These are phyloP conservation scores for Hyaena hyaena DNA, from an alignment of 2,113 vertebrate species.

Conservation along the genomic window DNA sequence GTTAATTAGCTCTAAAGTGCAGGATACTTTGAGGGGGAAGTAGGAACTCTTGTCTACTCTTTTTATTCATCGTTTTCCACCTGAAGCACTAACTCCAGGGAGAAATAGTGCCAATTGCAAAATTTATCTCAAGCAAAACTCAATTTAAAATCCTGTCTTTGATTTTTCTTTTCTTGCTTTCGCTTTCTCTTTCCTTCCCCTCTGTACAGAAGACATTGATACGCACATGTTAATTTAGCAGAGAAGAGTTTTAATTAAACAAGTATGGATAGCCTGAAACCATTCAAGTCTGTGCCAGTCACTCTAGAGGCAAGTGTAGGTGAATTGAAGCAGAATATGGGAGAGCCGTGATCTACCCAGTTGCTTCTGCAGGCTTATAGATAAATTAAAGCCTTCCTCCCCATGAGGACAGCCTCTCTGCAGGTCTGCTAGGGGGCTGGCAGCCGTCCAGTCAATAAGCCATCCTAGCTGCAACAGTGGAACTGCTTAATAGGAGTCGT, in stretches of 20 bases:
- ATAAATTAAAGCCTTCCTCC: constrained; percentile 17
- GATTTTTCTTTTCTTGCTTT: constrained; percentile 32
- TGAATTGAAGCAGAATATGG: constrained; percentile 15
- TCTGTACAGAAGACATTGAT: constrained; percentile 4
- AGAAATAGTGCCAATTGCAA: neutral
- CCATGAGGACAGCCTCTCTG: neutral
- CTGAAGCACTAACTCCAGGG: neutral
- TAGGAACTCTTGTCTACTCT: neutral
- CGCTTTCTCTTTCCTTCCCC: neutral
- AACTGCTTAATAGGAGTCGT: neutral
- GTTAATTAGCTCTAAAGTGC: neutral
- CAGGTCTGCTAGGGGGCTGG: constrained; percentile 21
- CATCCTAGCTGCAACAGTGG: neutral
- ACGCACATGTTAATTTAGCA: constrained; percentile 51
- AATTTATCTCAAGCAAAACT: neutral
- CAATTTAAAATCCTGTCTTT: constrained; percentile 1
- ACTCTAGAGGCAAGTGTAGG: constrained; percentile 24
- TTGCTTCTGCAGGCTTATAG: constrained; percentile 31
- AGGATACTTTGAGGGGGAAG: neutral
- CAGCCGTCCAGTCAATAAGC: neutral
- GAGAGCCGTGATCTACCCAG: neutral
- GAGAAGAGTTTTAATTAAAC: constrained; percentile 65
- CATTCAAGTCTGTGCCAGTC: neutral
- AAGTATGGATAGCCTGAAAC: constrained; percentile 40
- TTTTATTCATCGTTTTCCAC: neutral